Conservation (phyloP, 2,113 vertebrate genomes). For the Chamaetylas fuelleborni region DNA sequence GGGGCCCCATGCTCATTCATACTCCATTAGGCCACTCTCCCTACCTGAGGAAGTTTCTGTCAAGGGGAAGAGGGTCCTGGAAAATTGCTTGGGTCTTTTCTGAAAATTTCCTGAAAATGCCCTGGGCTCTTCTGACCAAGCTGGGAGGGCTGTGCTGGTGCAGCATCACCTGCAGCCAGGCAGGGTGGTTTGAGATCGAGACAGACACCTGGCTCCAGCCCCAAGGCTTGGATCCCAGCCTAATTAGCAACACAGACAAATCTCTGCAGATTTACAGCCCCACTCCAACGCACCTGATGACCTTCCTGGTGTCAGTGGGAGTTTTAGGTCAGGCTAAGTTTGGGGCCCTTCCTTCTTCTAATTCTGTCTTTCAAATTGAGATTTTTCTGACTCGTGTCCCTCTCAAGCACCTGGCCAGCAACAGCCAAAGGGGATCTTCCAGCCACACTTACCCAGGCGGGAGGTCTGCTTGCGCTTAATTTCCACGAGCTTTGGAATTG, state of each 20-base stretch:
- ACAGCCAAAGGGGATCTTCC: fast-evolving
- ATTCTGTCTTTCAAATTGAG: background rate
- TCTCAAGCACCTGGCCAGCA: background rate
- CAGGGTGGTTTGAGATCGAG: fast-evolving
- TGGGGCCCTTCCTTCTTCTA: background rate
- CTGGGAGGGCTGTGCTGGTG: background rate
- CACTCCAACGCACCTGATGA: background rate
- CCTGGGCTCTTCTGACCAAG: background rate
- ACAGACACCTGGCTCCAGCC: background rate
- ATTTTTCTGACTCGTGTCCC: background rate
- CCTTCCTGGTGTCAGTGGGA: background rate
- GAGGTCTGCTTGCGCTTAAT: slow-evolving; percentile 95
- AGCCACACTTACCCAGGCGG: slow-evolving; percentile 83
- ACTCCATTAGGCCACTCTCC: background rate
- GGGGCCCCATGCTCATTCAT: background rate
- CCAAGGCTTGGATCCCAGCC: background rate
- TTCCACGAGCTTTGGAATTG: slow-evolving; percentile 94
- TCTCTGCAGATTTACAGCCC: background rate
- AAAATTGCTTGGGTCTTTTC: background rate
- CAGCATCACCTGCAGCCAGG: background rate
- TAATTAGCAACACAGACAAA: background rate
- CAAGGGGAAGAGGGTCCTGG: background rate
- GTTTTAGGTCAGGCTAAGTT: background rate
- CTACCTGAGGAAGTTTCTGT: background rate
- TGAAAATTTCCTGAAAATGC: background rate